phyloP scores from a whole-genome alignment of 2,797 vertebrate species.

The Spatula versicolor region DNA sequence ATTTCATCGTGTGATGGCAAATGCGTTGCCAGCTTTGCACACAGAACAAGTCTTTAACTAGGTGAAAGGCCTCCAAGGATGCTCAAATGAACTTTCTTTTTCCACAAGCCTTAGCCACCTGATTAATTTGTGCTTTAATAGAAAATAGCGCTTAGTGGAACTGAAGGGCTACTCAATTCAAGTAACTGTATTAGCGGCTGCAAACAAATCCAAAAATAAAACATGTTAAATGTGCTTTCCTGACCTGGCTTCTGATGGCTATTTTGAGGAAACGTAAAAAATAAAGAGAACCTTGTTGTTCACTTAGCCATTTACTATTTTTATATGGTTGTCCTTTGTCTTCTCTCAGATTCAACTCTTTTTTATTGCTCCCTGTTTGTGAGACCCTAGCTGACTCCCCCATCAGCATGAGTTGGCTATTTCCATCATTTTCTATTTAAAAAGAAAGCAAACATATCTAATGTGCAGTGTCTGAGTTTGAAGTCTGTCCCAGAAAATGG shows the following conservation, averaged over 20 bases:
- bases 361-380: background rate
- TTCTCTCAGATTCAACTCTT: background rate
- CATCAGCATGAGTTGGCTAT: background rate
- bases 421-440: background rate
- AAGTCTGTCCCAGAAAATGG: constrained; percentile 10
- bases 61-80: background rate
- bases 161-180: background rate
- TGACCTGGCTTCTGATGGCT: background rate
- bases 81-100: background rate
- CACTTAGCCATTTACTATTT: background rate
- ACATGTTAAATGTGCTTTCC: background rate
- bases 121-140: background rate
- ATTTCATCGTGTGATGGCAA: background rate
- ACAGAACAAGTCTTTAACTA: background rate
- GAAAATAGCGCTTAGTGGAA: background rate
- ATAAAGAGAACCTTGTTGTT: background rate
- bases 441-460: constrained; percentile 7
- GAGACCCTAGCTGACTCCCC: background rate
- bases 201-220: background rate
- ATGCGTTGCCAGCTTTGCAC: background rate
- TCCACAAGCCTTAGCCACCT: background rate
- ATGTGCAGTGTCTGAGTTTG: background rate
- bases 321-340: background rate
- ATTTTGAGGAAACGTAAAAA: constrained; percentile 1
- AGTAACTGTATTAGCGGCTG: background rate